Percentiles rank a stretch among this genome's conserved stretches.
These are phyloP conservation scores for Molorchus minor DNA, from an alignment of 2,888 invertebrate species.

Conservation along the genomic window DNA sequence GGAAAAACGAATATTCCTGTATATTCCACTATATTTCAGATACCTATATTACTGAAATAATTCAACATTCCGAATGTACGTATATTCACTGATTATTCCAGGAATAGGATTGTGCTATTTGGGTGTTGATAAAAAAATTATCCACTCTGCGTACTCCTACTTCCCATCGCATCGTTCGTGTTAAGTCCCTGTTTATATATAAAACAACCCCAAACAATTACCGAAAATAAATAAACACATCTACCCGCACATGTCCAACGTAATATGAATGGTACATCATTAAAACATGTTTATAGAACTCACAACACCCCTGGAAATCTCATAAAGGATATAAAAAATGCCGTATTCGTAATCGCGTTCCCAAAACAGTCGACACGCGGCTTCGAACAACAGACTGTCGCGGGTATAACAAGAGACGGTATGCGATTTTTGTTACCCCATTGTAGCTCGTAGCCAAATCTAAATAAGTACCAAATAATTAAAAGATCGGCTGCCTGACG, in stretches of 20 bases:
- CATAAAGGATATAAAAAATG: constrained; percentile 39
- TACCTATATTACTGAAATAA: too few relatives aligned
- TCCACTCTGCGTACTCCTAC: too few relatives aligned
- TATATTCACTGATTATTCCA: too few relatives aligned
- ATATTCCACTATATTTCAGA: too few relatives aligned
- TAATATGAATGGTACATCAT: constrained; percentile 36
- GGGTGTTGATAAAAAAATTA: too few relatives aligned
- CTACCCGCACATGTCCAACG: constrained; percentile 24
- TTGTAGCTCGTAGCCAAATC: constrained; percentile 46
- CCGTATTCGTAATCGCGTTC: constrained; percentile 47
- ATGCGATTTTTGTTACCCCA: constrained; percentile 46
- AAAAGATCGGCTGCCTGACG: constrained; percentile 38
- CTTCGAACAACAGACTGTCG: constrained; percentile 47
- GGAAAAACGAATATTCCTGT: too few relatives aligned
- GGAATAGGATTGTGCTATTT: too few relatives aligned
- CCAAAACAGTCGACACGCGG: constrained; percentile 53
- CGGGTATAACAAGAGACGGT: constrained; percentile 43
- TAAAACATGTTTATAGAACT: constrained; percentile 42
- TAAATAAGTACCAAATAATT: constrained; percentile 53
- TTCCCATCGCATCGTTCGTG: too few relatives aligned
- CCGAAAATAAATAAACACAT: constrained; percentile 22
- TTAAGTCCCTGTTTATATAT: constrained; percentile 2
- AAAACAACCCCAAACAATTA: constrained; percentile 18
- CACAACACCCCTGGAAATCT: constrained; percentile 37
- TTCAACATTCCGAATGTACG: too few relatives aligned